Evolutionary conservation across 92 coral and sea anemone genomes (phyloP).

Genomic region (Anthopleura xanthogrammica): DNA sequence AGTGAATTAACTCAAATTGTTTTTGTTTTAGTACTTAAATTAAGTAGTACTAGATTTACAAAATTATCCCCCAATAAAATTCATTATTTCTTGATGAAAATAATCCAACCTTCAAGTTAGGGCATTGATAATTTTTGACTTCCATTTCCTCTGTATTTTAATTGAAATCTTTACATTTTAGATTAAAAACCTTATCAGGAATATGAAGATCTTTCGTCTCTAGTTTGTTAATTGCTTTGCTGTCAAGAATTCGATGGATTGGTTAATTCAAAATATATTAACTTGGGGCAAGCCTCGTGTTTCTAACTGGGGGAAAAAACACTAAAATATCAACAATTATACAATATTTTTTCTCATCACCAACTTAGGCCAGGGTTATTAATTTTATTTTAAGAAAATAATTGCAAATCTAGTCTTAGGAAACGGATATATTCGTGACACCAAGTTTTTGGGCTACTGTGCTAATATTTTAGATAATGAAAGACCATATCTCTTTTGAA

Average conservation of each 20-base stretch:
- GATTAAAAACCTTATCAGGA: slow-evolving; percentile 24
- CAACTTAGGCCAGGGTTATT: no score
- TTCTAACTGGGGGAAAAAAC: no score
- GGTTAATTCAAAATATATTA: slow-evolving; percentile 14
- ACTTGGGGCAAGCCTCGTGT: neutral
- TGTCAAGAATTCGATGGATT: slow-evolving; percentile 22
- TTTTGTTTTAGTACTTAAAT: neutral
- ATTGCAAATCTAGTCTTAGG: no score
- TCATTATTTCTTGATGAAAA: slow-evolving; percentile 23
- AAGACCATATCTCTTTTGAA: neutral
- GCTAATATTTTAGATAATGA: neutral
- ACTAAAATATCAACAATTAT: no score
- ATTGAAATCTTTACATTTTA: slow-evolving; percentile 38
- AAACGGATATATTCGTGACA: neutral
- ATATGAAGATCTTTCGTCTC: slow-evolving; percentile 33
- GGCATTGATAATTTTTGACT: slow-evolving; percentile 29
- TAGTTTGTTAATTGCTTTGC: slow-evolving; percentile 19
- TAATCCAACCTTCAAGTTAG: slow-evolving; percentile 23
- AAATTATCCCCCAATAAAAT: slow-evolving; percentile 10
- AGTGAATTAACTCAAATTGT: neutral
- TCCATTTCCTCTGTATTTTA: slow-evolving; percentile 22
- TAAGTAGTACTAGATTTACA: neutral
- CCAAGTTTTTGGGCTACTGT: neutral
- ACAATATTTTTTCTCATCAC: no score
- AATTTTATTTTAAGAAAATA: no score